Evolutionary conservation across 2,797 vertebrate species (phyloP).

Genomic region (Coregonus suidteri): DNA sequence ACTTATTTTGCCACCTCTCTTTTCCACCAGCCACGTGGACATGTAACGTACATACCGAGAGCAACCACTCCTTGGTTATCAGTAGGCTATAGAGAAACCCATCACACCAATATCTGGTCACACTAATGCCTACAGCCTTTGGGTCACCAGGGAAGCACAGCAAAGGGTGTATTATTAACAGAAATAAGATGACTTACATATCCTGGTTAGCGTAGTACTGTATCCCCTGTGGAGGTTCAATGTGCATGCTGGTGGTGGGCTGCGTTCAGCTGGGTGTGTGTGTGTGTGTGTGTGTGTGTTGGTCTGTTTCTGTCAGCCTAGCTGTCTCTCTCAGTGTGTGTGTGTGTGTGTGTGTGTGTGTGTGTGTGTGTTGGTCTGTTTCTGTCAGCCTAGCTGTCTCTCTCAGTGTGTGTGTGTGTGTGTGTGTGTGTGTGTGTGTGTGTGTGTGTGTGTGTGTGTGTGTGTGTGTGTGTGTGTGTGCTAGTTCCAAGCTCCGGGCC

Average conservation of each 20-base stretch:
- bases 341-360: constrained; percentile 34
- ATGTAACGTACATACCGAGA: not conserved
- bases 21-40: not conserved
- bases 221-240: constrained; percentile 58
- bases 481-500: constrained; percentile 50
- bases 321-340: constrained; percentile 29
- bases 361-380: constrained; percentile 23
- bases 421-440: too few species aligned
- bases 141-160: too few species aligned
- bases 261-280: constrained; percentile 31
- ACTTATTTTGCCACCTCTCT: too few species aligned
- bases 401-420: constrained; percentile 36
- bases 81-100: not conserved
- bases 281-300: constrained; percentile 30
- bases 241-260: constrained; percentile 56
- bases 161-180: not conserved
- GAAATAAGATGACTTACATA: constrained; percentile 64
- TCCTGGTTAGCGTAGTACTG: constrained; percentile 46
- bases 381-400: too few species aligned
- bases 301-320: too few species aligned
- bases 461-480: constrained; percentile 19
- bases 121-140: not conserved
- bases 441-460: too few species aligned
- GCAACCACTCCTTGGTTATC: not conserved
- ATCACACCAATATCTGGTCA: not conserved